phyloP scores from a whole-genome alignment of 2,888 invertebrate species.

The Conus canariensis region DNA sequence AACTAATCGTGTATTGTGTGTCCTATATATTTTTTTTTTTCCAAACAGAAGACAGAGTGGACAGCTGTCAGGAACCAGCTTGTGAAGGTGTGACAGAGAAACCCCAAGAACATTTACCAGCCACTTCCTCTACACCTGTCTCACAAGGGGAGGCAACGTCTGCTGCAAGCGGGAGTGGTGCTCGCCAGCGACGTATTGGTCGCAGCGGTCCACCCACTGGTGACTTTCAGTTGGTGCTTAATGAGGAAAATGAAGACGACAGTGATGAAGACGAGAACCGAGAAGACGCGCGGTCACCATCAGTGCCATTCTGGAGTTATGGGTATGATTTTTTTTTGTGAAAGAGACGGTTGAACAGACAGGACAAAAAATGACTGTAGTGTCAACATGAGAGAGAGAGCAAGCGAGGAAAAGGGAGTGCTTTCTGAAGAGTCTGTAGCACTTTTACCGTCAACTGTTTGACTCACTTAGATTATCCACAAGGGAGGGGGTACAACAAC shows the following conservation, averaged over 20 bases:
- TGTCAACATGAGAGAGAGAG: no score
- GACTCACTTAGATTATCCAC: no score
- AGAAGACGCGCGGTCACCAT: neutral
- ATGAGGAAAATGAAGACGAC: constrained; percentile 55
- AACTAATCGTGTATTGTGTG: neutral
- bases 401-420: no score
- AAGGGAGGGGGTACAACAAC: no score
- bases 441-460: no score
- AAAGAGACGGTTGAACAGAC: no score
- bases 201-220: constrained; percentile 71
- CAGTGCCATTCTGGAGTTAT: constrained; percentile 27
- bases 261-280: constrained; percentile 38
- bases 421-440: no score
- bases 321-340: constrained; percentile 18
- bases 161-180: constrained; percentile 65
- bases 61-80: neutral
- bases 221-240: constrained; percentile 60
- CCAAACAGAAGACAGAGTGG: neutral
- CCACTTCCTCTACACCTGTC: neutral
- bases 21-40: no score
- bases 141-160: constrained; percentile 39
- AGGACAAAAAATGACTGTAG: no score
- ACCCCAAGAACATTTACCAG: neutral
- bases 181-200: constrained; percentile 63
- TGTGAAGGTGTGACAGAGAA: no score